Conservation (phyloP, 2,888 invertebrate genomes). For the Troilus luridus region DNA sequence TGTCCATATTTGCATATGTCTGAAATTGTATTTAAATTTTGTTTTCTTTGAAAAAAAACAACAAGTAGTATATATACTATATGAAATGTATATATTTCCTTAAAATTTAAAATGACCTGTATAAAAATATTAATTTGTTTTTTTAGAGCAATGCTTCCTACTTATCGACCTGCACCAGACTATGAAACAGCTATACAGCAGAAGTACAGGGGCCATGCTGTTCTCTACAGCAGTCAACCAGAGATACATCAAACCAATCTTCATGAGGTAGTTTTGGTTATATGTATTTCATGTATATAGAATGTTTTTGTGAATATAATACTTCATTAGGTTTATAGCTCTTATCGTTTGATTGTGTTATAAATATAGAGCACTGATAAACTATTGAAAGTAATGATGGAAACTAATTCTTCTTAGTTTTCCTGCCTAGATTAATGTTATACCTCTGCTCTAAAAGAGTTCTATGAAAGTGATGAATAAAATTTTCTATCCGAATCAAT, state of each 20-base stretch:
- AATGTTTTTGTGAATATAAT: neutral
- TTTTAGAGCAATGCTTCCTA: slow-evolving; percentile 80
- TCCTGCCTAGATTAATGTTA: too few relatives aligned
- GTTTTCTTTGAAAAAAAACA: too few relatives aligned
- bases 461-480: too few relatives aligned
- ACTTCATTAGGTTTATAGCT: neutral
- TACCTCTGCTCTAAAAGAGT: too few relatives aligned
- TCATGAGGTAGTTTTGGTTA: slow-evolving; percentile 65
- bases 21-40: too few relatives aligned
- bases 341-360: neutral
- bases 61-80: too few relatives aligned
- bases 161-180: slow-evolving; percentile 92
- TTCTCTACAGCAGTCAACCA: slow-evolving; percentile 80
- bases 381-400: too few relatives aligned
- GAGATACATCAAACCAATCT: slow-evolving; percentile 77
- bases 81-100: too few relatives aligned
- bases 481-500: too few relatives aligned
- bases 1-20: too few relatives aligned
- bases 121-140: neutral
- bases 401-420: too few relatives aligned
- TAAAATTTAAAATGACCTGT: neutral
- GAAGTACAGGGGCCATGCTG: slow-evolving; percentile 75
- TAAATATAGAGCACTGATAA: neutral
- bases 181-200: slow-evolving; percentile 94
- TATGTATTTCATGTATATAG: neutral